Base-by-base conservation (phyloP, 2,888 invertebrate species). In the Apamea anceps region DNA sequence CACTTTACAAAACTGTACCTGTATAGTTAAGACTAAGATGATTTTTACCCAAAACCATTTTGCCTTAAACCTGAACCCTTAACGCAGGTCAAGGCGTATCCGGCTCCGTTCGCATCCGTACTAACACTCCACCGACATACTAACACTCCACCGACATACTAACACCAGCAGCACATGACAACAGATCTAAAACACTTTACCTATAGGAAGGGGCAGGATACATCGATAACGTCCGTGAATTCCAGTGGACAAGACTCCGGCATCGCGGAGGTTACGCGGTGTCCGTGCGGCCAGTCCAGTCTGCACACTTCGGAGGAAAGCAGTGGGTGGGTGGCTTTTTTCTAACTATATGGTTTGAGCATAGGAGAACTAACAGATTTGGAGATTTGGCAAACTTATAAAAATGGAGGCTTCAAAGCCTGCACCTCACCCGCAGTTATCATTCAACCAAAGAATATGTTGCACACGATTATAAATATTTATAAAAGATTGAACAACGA, bases 231-330 rank as follows among this genome's bases (percentile, higher is more conserved):
- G 90, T 98, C 98, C 87, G 97, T 98, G 90, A 98, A 98, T 97
- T 98, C 98, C 89, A 98, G 98, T 92, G 98, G 98, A 28, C 98
- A 98, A 93, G 98, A 98, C 95, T 98, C 98, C 72, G 98, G 98
- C 78, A 98, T 98, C 87, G 98, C 96, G 0, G 97, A 97, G 85
- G 96, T 93, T 0, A 92, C 89, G 80, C 92, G 97, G 79, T 98
- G 98, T 92, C 97, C 98, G 15, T 98, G 98, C 92, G 98, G 98
- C 42, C 98, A 98, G 88, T 98, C 98, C 90, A 97, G 97, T 79
- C 96, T 97, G 66, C 98, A 98, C 87, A 98, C 98, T 25, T 98
- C 98, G 5, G 98, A 97, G 87, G 98, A 98, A 88, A 98, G 98
- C 93, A 98, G 98, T 96, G 98, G 98, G 98, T 98, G 92, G 88